Evolutionary conservation across 2,113 vertebrate species (phyloP).

Genomic region (Mirza zaza): DNA sequence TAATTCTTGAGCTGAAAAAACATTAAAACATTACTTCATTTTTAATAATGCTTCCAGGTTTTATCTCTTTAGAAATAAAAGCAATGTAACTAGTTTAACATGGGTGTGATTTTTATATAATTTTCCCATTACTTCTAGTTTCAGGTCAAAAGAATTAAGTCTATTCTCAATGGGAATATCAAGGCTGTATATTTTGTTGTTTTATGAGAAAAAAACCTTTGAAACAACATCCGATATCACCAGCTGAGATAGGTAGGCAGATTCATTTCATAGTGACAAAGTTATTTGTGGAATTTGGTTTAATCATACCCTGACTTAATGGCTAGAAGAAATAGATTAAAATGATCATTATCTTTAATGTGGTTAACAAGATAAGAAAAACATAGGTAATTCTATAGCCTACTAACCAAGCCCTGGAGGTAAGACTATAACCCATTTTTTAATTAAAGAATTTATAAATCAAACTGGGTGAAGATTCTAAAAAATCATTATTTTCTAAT

Average conservation of each 20-base stretch:
- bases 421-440: neutral
- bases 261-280: slow-evolving; percentile 51
- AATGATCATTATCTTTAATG: neutral
- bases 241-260: neutral
- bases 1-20: slow-evolving; percentile 11
- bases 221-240: slow-evolving; percentile 33
- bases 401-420: neutral
- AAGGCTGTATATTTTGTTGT: slow-evolving; percentile 44
- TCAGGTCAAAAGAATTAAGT: slow-evolving; percentile 38
- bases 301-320: slow-evolving; percentile 53
- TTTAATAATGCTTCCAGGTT: neutral
- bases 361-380: slow-evolving; percentile 42
- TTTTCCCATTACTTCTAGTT: neutral
- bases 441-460: neutral
- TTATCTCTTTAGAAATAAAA: neutral
- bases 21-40: slow-evolving; percentile 10
- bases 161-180: slow-evolving; percentile 45
- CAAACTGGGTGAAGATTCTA: neutral
- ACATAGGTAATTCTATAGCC: neutral
- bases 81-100: slow-evolving; percentile 24
- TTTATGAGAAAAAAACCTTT: slow-evolving; percentile 26
- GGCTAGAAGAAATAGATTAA: neutral
- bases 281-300: slow-evolving; percentile 59
- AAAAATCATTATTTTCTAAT: neutral
- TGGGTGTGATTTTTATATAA: slow-evolving; percentile 31